phyloP scores from a whole-genome alignment of 2,797 vertebrate genomes.

The Crypturellus tataupa region DNA sequence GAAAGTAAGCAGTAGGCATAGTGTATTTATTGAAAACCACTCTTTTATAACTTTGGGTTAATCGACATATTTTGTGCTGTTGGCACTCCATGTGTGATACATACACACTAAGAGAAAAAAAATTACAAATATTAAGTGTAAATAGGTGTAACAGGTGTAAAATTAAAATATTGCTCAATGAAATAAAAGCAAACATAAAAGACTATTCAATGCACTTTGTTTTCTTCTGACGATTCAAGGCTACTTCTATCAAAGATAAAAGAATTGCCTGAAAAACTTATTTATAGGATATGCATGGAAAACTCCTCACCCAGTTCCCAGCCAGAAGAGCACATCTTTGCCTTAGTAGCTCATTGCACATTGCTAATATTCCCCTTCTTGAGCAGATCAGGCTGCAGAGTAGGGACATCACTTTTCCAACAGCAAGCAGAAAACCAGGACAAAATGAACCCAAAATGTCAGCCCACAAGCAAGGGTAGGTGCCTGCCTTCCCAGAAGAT shows the following conservation, averaged over 20 bases:
- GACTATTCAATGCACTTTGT: neutral
- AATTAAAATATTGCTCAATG: conserved; percentile 24
- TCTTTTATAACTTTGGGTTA: conserved; percentile 39
- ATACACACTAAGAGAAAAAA: conserved; percentile 22
- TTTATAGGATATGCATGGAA: neutral
- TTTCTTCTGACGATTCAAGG: neutral
- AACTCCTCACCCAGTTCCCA: neutral
- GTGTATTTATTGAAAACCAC: conserved; percentile 55
- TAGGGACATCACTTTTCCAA: neutral
- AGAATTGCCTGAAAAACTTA: accelerated
- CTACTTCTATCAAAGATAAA: neutral
- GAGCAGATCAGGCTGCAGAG: neutral
- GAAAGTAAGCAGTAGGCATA: conserved; percentile 40
- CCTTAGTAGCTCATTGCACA: neutral
- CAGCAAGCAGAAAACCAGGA: neutral
- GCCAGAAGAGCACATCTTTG: neutral
- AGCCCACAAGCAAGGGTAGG: neutral
- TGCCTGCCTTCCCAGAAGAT: neutral
- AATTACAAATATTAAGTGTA: neutral
- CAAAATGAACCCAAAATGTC: accelerated
- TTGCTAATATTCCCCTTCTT: neutral
- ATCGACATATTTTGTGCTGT: neutral
- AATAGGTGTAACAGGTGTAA: conserved; percentile 43
- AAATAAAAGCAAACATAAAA: conserved; percentile 2
- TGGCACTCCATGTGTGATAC: conserved; percentile 19